Evolutionary conservation across 2,888 invertebrate genomes (phyloP).

Genomic region (Baronia brevicornis): DNA sequence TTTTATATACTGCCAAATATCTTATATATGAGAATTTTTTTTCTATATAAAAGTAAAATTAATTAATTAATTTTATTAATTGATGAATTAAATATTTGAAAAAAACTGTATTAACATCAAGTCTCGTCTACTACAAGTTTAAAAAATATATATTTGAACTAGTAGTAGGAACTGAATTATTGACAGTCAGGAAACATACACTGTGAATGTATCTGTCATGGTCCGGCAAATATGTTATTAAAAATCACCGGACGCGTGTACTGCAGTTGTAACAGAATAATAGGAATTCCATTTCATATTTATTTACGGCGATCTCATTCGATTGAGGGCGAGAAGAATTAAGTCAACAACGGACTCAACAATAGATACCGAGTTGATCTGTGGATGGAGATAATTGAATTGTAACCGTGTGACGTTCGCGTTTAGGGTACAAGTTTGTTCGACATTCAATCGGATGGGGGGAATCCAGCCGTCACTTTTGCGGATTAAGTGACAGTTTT

Average conservation of each 20-base stretch:
- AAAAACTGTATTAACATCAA: no score
- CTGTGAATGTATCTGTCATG: not conserved
- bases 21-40: no score
- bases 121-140: no score
- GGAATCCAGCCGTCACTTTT: slow-evolving; percentile 59
- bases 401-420: slow-evolving; percentile 26
- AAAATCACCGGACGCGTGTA: slow-evolving; percentile 18
- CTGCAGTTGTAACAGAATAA: slow-evolving; percentile 22
- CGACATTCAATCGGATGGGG: slow-evolving; percentile 37
- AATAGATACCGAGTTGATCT: slow-evolving; percentile 47
- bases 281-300: slow-evolving; percentile 41
- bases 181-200: slow-evolving; percentile 7
- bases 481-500: slow-evolving; percentile 83
- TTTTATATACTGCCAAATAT: no score
- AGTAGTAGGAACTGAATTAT: slow-evolving; percentile 11
- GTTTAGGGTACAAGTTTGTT: slow-evolving; percentile 41
- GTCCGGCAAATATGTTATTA: slow-evolving; percentile 17
- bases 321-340: slow-evolving; percentile 54
- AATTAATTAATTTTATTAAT: no score
- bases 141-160: no score
- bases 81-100: no score
- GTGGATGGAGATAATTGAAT: slow-evolving; percentile 25
- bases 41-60: no score
- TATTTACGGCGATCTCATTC: slow-evolving; percentile 55
- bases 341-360: slow-evolving; percentile 65